These are phyloP conservation scores for Periophthalmus magnuspinnatus DNA, from an alignment of 2,797 vertebrate species.

Conservation along the genomic window DNA sequence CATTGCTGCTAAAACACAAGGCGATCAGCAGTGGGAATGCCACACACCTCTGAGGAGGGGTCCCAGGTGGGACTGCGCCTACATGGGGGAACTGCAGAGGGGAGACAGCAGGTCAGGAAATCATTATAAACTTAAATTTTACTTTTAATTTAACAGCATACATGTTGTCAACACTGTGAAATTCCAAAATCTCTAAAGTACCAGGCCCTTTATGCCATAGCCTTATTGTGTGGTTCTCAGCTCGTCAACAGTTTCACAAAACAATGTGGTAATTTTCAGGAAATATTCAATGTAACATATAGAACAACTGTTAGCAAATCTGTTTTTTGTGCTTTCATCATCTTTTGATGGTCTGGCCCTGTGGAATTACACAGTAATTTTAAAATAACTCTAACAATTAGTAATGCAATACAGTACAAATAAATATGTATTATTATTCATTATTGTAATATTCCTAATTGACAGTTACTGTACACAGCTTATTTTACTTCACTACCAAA, in stretches of 20 bases:
- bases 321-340: too few species aligned
- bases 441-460: background rate
- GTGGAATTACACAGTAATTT: background rate
- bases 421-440: too few species aligned
- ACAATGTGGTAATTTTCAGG: background rate
- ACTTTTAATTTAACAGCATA: background rate
- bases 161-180: background rate
- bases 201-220: background rate
- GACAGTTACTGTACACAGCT: too few species aligned
- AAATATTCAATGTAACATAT: background rate
- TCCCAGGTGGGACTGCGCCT: slow-evolving; percentile 66
- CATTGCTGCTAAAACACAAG: slow-evolving; percentile 80
- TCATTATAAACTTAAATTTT: background rate
- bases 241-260: background rate
- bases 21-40: slow-evolving; percentile 65
- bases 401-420: too few species aligned
- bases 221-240: background rate
- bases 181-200: background rate
- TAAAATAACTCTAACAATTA: background rate
- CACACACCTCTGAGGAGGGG: slow-evolving; percentile 65
- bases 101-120: background rate
- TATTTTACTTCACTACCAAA: background rate
- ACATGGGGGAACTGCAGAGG: slow-evolving; percentile 44
- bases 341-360: background rate
- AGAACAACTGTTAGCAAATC: background rate